Base-by-base conservation (phyloP, 2,797 vertebrate genomes). In the Champsocephalus gunnari region DNA sequence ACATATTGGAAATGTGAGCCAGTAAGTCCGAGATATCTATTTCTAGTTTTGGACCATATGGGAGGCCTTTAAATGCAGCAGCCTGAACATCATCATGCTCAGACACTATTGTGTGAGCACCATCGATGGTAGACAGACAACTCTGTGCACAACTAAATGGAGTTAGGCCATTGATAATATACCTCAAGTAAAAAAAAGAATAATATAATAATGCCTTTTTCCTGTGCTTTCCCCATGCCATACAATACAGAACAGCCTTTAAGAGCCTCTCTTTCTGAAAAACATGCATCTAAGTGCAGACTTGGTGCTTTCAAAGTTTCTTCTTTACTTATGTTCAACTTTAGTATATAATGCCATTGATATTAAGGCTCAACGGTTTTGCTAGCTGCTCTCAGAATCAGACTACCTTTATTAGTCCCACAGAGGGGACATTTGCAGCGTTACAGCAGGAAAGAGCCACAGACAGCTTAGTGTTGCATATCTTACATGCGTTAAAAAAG, bases 1-100 rank as follows among this genome's bases (percentile, higher is more conserved):
- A 73, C 72, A 34, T 77, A 85, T 68, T 77, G 79, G 66, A 85
- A 82, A 81, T 76, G 60, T 58, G 45, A 75, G 70, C 76, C 77
- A 73, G 73, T 67, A 51, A 62, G 59, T 67, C 73, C 54, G 51
- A 54, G 49, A 81, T 62, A 28, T 57, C 54, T 63, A 73, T 84
- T 83, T 85, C 71, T 73, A 58, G 80, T 83, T 77, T 66, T 14
- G 61, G 75, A 78, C 45, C 53, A 50, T 48, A 48, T 58, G 28
- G 61, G 61, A 80, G 55, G 54, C 73, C 41, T 77, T 80, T 65
- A 71, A 77, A 81, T 75, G 44, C 48, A 81, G 55, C 74, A 17
- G 54, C 41, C 59, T 53, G 73, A 67, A 73, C 73, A 38, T 38
- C 34, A 38, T 38, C 34, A 38, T 67, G 60, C 45, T 48, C 17